Evolutionary conservation across 2,888 invertebrate species (phyloP).

Genomic region (Labia minor): DNA sequence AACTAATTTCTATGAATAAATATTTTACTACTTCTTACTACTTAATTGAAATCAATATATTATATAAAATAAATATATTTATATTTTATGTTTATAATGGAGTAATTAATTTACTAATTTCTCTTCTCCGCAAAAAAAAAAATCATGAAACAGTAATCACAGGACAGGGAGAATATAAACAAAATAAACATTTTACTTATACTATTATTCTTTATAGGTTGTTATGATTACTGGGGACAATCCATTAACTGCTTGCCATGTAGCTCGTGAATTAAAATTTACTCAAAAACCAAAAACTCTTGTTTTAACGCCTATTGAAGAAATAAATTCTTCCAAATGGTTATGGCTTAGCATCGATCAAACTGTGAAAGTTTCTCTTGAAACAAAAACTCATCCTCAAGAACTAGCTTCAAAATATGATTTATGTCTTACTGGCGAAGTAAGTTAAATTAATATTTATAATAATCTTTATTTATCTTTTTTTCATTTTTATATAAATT

Average conservation of each 20-base stretch:
- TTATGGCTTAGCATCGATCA: constrained; percentile 69
- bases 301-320: constrained; percentile 46
- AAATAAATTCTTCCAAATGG: constrained; percentile 42
- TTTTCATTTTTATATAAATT: background rate
- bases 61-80: constrained; percentile 16
- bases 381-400: constrained; percentile 39
- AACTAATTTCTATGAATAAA: too few species aligned
- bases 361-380: constrained; percentile 44
- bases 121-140: too few species aligned
- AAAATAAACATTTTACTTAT: too few species aligned
- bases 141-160: too few species aligned
- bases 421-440: constrained; percentile 90
- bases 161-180: too few species aligned
- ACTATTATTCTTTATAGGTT: constrained; percentile 41
- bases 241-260: constrained; percentile 97
- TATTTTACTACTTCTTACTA: background rate
- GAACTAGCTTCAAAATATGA: constrained; percentile 65
- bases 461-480: constrained; percentile 15
- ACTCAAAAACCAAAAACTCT: constrained; percentile 58
- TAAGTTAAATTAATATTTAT: constrained; percentile 31
- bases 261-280: constrained; percentile 86
- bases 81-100: too few species aligned
- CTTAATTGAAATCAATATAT: constrained; percentile 9
- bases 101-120: too few species aligned
- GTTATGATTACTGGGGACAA: constrained; percentile 99